Conservation (phyloP, 2,888 invertebrate genomes). For the Lysandra bellargus region DNA sequence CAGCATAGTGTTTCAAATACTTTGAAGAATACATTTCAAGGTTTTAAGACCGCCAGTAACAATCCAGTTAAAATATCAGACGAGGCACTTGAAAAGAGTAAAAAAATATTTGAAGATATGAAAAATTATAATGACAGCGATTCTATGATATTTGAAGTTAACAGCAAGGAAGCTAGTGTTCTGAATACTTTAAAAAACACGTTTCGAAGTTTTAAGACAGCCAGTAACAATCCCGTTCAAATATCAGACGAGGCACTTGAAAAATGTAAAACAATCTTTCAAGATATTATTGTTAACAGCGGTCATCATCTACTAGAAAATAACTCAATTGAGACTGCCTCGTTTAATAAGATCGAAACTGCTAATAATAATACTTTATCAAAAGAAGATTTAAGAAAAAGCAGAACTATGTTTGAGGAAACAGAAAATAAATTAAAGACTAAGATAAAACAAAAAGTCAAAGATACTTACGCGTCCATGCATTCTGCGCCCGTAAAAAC, state of each 20-base stretch:
- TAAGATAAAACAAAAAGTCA: constrained; percentile 25
- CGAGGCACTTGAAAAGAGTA: no score
- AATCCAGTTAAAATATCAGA: no score
- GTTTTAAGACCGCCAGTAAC: no score
- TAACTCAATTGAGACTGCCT: constrained; percentile 13
- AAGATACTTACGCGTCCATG: neutral
- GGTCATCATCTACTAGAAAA: neutral
- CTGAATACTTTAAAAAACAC: neutral
- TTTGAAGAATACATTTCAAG: no score
- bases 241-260: constrained; percentile 52
- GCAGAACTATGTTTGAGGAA: constrained; percentile 56
- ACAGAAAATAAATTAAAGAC: constrained; percentile 37
- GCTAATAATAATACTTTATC: constrained; percentile 57
- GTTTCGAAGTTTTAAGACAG: constrained; percentile 50
- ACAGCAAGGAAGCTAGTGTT: neutral
- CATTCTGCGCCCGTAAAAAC: constrained; percentile 4
- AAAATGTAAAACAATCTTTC: constrained; percentile 54
- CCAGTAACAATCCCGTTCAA: constrained; percentile 48
- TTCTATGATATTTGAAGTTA: neutral
- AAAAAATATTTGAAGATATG: no score
- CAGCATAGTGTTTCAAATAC: neutral
- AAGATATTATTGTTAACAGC: constrained; percentile 42
- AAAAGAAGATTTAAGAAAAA: constrained; percentile 55
- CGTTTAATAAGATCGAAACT: constrained; percentile 45
- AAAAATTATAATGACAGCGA: constrained; percentile 4